Percentiles rank a stretch among this genome's conserved stretches.
Conservation (phyloP, 2,888 invertebrate species). For the Andrena marginata region DNA sequence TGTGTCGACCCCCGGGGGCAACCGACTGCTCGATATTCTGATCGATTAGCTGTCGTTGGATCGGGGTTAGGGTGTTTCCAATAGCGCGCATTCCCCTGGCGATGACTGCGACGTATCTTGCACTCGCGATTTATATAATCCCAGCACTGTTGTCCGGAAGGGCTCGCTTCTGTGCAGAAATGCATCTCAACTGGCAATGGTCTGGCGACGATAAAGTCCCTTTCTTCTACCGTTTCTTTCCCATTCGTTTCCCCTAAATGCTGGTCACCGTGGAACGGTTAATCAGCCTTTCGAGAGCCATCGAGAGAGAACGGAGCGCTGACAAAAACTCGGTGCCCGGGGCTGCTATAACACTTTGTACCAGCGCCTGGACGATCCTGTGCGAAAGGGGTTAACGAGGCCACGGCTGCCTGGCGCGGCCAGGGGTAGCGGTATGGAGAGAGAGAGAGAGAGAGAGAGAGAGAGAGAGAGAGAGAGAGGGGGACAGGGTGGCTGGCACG, state of each 20-base stretch:
- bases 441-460: not conserved
- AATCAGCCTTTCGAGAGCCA: constrained; percentile 4
- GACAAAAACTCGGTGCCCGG: no score
- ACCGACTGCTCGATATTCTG: no score
- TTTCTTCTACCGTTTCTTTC: not conserved
- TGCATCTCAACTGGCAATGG: no score
- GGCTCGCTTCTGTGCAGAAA: no score
- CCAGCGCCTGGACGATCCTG: constrained; percentile 6
- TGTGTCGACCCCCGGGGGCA: no score
- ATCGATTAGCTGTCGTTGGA: no score
- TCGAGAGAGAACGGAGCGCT: not conserved
- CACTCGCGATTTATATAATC: no score
- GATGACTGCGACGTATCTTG: no score
- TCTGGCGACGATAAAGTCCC: not conserved
- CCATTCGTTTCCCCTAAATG: not conserved
- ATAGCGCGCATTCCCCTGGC: no score
- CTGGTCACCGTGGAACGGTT: not conserved
- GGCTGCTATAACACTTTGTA: constrained; percentile 22
- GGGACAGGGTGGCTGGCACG: constrained; percentile 30
- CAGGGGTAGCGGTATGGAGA: constrained; percentile 9
- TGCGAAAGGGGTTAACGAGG: constrained; percentile 57
- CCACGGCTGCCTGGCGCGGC: not conserved
- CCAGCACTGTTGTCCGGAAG: no score
- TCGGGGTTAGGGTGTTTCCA: no score
- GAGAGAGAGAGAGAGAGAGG: not conserved